Evolutionary conservation across 2,888 invertebrate species (phyloP), one percentile per base, ranked within the genome.

Genomic region (Bedellia somnulentella): DNA sequence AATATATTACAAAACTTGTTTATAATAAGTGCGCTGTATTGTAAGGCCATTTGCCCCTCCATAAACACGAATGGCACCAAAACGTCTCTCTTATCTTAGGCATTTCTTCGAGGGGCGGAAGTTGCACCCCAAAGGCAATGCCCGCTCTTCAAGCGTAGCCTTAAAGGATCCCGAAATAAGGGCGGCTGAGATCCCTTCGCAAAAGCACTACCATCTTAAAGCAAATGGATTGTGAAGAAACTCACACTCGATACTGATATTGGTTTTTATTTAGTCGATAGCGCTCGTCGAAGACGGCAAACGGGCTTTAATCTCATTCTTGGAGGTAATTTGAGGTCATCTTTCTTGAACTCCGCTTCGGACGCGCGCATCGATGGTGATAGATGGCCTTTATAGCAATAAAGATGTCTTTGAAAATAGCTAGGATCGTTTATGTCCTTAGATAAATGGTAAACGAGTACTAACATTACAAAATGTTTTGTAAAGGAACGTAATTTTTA

Each of bases 31-130:
- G 49, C 60, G 63, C 59, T 58, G 59, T 66, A 66, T 67, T 70
- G 60, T 68, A 63, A 57, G 57, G 59, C 62, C 67, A 70, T 73
- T 75, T 68, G 63, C 58, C 64, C 62, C 47, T 66, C 66, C 52
- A 73, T 75, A 71, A 75, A 73, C 73, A 71, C 70, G 67, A 75
- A 75, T 71, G 68, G 73, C 59, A 68, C 61, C 68, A 68, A 71
- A 75, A 73, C 64, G 70, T 71, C 70, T 71, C 66, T 71, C 75
- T 75, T 75, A 75, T 75, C 75, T 73, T 56, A 68, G 67, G 61
- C 56, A 59, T 67, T 70, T 67, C 68, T 62, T 57, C 51, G 60
- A 64, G 58, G 64, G 63, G 60, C 67, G 73, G 71, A 73, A 68
- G 66, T 60, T 56, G 53, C 53, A 46, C 49, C 63, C 60, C 53